Evolutionary conservation across 2,888 invertebrate genomes (phyloP), one percentile per base, ranked within the genome.

Genomic region (Altica lythri): DNA sequence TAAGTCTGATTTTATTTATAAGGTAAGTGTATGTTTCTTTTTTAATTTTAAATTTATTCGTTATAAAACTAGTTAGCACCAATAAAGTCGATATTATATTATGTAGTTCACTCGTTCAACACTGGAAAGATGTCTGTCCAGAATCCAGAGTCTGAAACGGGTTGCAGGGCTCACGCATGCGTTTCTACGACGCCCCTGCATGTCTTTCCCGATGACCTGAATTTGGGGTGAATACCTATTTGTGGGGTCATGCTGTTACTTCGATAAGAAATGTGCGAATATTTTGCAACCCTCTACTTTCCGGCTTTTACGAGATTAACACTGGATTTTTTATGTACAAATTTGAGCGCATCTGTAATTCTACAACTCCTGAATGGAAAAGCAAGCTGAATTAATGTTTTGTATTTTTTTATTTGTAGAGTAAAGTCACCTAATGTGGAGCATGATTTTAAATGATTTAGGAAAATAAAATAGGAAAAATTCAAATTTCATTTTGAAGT

Each of bases 141-240:
- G 68, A 71, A 52, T 57, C 55, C 66, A 67, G 68, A 71, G 58
- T 60, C 60, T 56, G 60, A 66, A n/a, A 64, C 63, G 58, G 65
- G 69, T 68, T 66, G 66, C 71, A 70, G 72, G 65, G 58, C 63
- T 63, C 64, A 67, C 66, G 68, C 69, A 53, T 57, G 70, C 67
- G 62, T 51, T 29, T 45, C 13, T 2, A 1, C n/a, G 6, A 25
- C 25, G 30, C 13, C 35, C 43, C 48, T 49, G 48, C 32, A 22
- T 32, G 40, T 40, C 32, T 22, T 9, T 14, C 9, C 40, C 29
- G 38, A 49, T 49, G 48, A 49, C 48, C 48, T 49, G 48, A 40
- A 30, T 49, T 35, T 49, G 38, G 34, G 34, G 34, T 34, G 34
- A 34, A n/a, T n/a, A n/a, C n/a, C n/a, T n/a, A n/a, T n/a, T n/a